These are phyloP conservation scores for Centruroides sculpturatus DNA, from an alignment of 1,140 invertebrate species.

Conservation along the genomic window DNA sequence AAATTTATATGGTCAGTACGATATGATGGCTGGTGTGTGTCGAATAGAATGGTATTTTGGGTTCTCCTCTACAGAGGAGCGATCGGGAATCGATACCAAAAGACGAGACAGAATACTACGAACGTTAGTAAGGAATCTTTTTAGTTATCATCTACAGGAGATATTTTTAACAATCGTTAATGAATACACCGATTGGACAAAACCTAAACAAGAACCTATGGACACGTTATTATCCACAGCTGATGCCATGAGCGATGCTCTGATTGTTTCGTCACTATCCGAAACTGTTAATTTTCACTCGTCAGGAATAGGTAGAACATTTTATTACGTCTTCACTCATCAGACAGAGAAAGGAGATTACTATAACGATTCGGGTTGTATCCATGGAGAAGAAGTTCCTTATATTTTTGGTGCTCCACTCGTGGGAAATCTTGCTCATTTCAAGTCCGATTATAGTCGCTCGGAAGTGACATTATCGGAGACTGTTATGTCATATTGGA, in stretches of 20 bases:
- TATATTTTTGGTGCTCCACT: constrained; percentile 73
- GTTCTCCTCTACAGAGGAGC: constrained; percentile 68
- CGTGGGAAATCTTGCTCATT: constrained; percentile 65
- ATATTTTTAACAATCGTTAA: constrained; percentile 94
- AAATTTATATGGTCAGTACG: constrained; percentile 42
- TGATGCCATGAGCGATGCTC: constrained; percentile 83
- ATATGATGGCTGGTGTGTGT: constrained; percentile 63
- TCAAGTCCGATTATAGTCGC: constrained; percentile 75
- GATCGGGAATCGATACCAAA: constrained; percentile 59
- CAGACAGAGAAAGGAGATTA: constrained; percentile 82
- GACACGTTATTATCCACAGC: constrained; percentile 80
- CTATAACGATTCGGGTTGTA: constrained; percentile 65
- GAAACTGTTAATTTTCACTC: constrained; percentile 85
- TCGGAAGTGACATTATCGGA: constrained; percentile 77
- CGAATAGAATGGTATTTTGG: constrained; percentile 8
- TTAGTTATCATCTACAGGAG: constrained; percentile 42
- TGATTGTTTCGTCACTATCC: constrained; percentile 80
- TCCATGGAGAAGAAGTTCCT: constrained; percentile 82
- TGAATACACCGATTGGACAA: constrained; percentile 95
- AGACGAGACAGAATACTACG: constrained; percentile 78
- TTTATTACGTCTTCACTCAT: constrained; percentile 85
- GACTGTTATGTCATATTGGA: constrained; percentile 83
- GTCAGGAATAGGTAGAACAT: constrained; percentile 47
- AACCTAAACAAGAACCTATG: constrained; percentile 79
- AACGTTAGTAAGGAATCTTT: constrained; percentile 62